Evolutionary conservation across 2,113 vertebrate genomes (phyloP).

Genomic region (Menura novaehollandiae): DNA sequence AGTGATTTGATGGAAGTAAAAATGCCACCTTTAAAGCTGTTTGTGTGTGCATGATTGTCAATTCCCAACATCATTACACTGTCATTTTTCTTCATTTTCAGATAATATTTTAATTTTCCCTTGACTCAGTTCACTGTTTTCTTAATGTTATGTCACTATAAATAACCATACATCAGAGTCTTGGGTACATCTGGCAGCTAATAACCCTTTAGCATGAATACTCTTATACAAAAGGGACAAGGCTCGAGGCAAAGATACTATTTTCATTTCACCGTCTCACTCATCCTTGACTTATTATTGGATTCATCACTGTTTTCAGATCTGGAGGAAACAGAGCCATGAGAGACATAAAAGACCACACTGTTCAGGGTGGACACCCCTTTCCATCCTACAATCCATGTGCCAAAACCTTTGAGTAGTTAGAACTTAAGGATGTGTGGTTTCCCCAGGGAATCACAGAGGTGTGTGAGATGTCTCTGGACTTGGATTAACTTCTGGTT

Average conservation of each 20-base stretch:
- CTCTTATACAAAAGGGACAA: neutral
- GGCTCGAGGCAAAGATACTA: neutral
- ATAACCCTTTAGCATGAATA: neutral
- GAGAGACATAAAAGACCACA: neutral
- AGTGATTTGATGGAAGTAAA: neutral
- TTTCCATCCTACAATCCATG: neutral
- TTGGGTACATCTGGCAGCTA: neutral
- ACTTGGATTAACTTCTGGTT: neutral
- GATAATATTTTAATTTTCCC: neutral
- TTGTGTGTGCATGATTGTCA: neutral
- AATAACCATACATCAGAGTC: neutral
- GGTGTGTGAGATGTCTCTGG: neutral
- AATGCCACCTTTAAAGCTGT: neutral
- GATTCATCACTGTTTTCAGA: neutral
- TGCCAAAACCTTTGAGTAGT: neutral
- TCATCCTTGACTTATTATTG: neutral
- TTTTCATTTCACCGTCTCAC: constrained; percentile 6
- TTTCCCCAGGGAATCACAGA: neutral
- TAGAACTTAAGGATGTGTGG: neutral
- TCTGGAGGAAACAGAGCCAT: neutral
- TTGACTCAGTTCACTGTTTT: neutral
- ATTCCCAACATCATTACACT: neutral
- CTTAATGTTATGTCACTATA: neutral
- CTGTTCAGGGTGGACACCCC: neutral
- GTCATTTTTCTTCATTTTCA: neutral